A percentile compares a stretch with the other conserved stretches of the same genome.
These are phyloP conservation scores for Xiphophorus maculatus DNA, from an alignment of 2,113 vertebrate genomes.

Conservation along the genomic window DNA sequence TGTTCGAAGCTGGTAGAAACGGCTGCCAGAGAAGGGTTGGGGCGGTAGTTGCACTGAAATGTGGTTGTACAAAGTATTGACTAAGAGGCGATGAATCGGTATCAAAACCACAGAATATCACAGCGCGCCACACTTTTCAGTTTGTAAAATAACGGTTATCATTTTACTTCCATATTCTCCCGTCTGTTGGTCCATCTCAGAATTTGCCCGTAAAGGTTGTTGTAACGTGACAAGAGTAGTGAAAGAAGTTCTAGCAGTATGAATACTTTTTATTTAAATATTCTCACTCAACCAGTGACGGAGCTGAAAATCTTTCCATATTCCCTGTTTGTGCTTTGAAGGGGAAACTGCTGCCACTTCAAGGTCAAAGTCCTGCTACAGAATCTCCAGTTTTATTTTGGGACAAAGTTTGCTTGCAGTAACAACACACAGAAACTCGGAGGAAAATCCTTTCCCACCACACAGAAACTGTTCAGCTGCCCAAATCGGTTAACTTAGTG, in stretches of 20 bases:
- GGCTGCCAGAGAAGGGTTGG: too few species aligned
- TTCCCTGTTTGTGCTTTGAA: constrained; percentile 11
- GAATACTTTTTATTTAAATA: neutral
- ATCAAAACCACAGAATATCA: too few species aligned
- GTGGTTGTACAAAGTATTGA: too few species aligned
- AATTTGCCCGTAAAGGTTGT: too few species aligned
- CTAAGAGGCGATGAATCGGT: too few species aligned
- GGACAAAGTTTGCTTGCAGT: constrained; percentile 26
- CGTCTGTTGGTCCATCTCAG: too few species aligned
- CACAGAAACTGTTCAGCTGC: neutral
- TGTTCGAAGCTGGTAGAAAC: too few species aligned
- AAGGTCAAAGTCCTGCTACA: constrained; percentile 33
- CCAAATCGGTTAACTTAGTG: neutral
- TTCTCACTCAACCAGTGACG: neutral
- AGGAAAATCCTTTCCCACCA: neutral
- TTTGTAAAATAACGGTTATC: neutral
- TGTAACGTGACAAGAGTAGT: neutral
- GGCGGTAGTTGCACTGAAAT: too few species aligned
- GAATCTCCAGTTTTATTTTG: constrained; percentile 44
- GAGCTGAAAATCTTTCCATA: constrained; percentile 3
- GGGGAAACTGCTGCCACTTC: constrained; percentile 14
- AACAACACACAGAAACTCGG: constrained; percentile 13
- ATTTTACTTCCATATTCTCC: too few species aligned
- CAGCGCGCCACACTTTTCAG: neutral
- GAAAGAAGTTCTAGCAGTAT: neutral